Base-by-base conservation (phyloP, 2,113 vertebrate species). In the Numida meleagris region DNA sequence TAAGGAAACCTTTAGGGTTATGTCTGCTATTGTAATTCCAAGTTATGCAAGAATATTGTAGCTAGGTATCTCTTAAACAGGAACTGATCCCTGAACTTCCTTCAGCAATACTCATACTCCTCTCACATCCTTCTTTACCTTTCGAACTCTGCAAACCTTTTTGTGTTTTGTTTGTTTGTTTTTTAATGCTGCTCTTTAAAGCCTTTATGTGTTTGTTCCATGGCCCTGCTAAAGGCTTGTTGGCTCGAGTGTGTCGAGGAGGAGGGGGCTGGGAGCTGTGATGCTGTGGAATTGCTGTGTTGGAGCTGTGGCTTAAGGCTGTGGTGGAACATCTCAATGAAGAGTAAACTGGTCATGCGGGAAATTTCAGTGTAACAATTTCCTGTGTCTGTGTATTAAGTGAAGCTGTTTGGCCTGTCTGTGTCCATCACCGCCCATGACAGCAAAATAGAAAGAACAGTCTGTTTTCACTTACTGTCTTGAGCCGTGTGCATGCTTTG, bases 351-450 rank as follows among this genome's bases (percentile, higher is more conserved):
- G 2, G 36, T 66, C 2, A 4, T 2, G 4, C 18, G 14, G 40
- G 17, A 15, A 42, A 42, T 58, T 42, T 59, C 13, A 46, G 0
- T 12, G 24, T 33, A 46, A 34, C 4, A 5, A 17, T 62, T 24
- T 29, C 18, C 46, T 29, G 38, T 63, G 16, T 27, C 59, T 21
- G 4, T 14, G 6, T n/a, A 14, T 38, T 1, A 31, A 61, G 27
- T 38, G 10, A 51, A 43, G 24, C 48, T 65, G 19, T 76, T 36
- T 31, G 68, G 42, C 46, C n/a, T 2, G 23, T 45, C 36, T 2
- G 0, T 5, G 3, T 57, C 48, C 20, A 1, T 19, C 12, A 0
- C 65, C 53, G 23, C 3, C 50, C 51, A 19, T 38, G 36, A 59
- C 36, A 68, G 27, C 38, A 66, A 58, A 67, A 18, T 3, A 34